phyloP scores from a whole-genome alignment of 2,888 invertebrate species.

The Automeris io region DNA sequence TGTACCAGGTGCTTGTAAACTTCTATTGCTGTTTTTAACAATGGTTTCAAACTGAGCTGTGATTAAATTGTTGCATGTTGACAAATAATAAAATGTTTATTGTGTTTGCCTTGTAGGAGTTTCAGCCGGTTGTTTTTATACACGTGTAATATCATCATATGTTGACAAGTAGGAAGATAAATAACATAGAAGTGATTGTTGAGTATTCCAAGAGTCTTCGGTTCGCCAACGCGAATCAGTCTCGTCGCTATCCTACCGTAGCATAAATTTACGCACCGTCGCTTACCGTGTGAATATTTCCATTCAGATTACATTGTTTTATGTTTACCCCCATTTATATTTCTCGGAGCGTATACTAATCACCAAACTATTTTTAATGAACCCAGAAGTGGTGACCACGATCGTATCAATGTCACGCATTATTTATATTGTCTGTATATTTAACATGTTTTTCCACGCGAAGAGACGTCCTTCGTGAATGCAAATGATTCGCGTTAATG shows the following conservation, averaged over 20 bases:
- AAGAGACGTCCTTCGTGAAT: conserved; percentile 11
- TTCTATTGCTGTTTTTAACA: too few relatives aligned
- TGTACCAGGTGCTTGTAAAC: too few relatives aligned
- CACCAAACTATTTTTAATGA: neutral
- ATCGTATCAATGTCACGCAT: neutral
- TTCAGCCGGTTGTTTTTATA: conserved; percentile 3
- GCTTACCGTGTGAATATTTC: conserved; percentile 64
- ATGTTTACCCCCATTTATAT: conserved; percentile 47
- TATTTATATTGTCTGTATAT: too few relatives aligned
- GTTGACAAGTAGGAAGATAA: conserved; percentile 4
- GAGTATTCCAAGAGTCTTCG: conserved; percentile 46
- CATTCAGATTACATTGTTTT: conserved; percentile 54
- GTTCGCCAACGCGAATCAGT: conserved; percentile 38
- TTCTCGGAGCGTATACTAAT: neutral
- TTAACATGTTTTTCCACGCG: neutral
- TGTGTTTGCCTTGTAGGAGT: too few relatives aligned
- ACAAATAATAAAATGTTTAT: too few relatives aligned
- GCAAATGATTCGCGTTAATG: conserved; percentile 23
- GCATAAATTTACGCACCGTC: conserved; percentile 59
- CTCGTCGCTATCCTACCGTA: conserved; percentile 57
- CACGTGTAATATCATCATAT: neutral
- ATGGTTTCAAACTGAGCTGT: too few relatives aligned
- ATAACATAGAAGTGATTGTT: conserved; percentile 21
- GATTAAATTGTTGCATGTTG: too few relatives aligned
- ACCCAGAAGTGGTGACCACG: conserved; percentile 3